Base-by-base conservation (phyloP, 2,113 vertebrate species). In the Leiothrix lutea region DNA sequence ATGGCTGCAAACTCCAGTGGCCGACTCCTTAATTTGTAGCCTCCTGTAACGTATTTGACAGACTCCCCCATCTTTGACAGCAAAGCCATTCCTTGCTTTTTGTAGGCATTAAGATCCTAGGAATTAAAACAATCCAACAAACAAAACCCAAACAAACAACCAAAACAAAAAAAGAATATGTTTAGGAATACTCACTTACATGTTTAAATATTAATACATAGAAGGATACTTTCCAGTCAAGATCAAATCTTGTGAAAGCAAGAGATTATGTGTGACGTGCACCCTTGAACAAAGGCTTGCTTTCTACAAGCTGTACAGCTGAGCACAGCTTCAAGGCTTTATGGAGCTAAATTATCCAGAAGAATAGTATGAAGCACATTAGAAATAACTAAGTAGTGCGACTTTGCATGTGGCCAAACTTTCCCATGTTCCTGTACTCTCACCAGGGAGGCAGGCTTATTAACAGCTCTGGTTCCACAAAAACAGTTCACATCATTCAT, bases 51-150 rank as follows among this genome's bases (percentile, higher is more conserved):
- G 0, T 99, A 98, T 92, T 99, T 99, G 88, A 99, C 99, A 0
- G 99, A 99, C 94, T 99, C 99, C 0, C 99, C 99, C 98, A 99
- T 97, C 93, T 99, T 99, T 64, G 98, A 98, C 77, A 99, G 98
- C 95, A 99, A 80, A 6, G 99, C 98, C 93, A 99, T 98, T 78
- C 99, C 99, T 97, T 99, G 99, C n/a, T 99, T 99, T 98, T 99
- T 99, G 67, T 99, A 98, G 64, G 97, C 96, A 94, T 99, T 99
- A 92, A 99, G 98, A 98, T 99, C 99, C 99, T 99, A 84, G 33
- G 3, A 90, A 64, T 70, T 92, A 51, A 71, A 72, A 45, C 38
- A 61, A 60, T 11, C 56, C 44, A 44, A n/a, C 4, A 70, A 72
- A 36, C 26, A 61, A 70, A 45, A 45, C 45, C 9, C 57, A 53